phyloP scores from a whole-genome alignment of 2,113 vertebrate species.

The Nothoprocta pentlandii region DNA sequence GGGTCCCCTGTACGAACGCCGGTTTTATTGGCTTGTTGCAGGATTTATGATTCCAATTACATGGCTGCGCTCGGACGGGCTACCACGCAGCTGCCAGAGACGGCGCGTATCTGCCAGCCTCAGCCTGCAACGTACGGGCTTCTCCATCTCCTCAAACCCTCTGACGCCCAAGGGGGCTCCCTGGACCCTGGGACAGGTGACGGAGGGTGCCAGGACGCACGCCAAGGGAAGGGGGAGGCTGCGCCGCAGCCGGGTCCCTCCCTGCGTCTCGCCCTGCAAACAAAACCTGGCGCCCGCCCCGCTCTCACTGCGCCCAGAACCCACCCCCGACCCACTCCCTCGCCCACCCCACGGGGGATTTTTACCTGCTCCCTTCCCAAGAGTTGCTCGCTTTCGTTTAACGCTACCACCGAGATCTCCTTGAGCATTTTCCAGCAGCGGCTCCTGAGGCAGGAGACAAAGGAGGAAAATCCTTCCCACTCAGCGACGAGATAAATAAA shows the following conservation, averaged over 20 bases:
- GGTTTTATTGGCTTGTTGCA: background rate
- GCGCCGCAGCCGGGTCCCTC: background rate
- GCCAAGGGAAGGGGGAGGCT: background rate
- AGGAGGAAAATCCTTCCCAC: background rate
- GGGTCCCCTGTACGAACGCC: background rate
- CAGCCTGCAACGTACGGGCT: no score
- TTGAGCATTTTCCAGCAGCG: background rate
- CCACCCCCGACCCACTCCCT: background rate
- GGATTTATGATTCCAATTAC: background rate
- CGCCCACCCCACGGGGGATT: background rate
- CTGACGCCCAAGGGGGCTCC: no score
- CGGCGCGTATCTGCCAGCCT: background rate
- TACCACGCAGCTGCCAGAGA: background rate
- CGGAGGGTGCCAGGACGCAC: background rate
- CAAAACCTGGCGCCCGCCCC: background rate
- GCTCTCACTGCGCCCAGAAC: background rate
- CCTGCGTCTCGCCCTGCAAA: background rate
- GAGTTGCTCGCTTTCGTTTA: background rate
- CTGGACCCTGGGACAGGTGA: no score
- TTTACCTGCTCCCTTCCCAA: background rate
- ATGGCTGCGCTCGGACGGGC: background rate
- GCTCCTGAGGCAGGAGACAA: background rate
- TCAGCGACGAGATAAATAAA: background rate
- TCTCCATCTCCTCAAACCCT: background rate
- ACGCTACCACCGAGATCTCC: background rate